Conservation (phyloP, 2,888 invertebrate species). For the Agriopis marginaria region DNA sequence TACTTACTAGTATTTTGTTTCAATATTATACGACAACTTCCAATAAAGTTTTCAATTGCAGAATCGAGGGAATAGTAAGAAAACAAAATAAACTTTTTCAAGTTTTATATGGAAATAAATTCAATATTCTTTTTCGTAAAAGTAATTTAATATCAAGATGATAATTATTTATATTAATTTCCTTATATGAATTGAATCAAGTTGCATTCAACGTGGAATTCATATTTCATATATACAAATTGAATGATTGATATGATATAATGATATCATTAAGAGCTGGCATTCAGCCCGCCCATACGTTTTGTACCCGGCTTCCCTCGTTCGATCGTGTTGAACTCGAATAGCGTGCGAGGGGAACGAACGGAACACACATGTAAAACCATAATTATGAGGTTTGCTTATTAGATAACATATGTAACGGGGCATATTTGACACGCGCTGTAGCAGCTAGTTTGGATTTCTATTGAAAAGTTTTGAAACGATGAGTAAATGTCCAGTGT, state of each 20-base stretch:
- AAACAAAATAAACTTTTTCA: no score
- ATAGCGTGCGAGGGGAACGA: constrained; percentile 36
- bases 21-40: constrained; percentile 50
- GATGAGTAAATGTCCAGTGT: no score
- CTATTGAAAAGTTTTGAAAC: not conserved
- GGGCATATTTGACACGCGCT: constrained; percentile 21
- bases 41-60: no score
- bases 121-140: constrained; percentile 1
- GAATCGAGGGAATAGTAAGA: no score
- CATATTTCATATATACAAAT: constrained; percentile 41
- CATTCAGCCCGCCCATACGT: constrained; percentile 77
- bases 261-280: constrained; percentile 74
- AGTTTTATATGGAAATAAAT: not conserved
- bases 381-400: constrained; percentile 38
- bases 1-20: constrained; percentile 53
- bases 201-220: constrained; percentile 31
- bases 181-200: constrained; percentile 25
- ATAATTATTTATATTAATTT: constrained; percentile 29
- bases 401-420: constrained; percentile 29
- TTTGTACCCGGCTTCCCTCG: constrained; percentile 73
- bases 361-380: constrained; percentile 46
- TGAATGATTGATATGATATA: constrained; percentile 60
- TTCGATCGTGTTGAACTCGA: constrained; percentile 60
- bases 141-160: constrained; percentile 12
- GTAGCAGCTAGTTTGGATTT: not conserved